These are phyloP conservation scores for Cheilosia pagana DNA, from an alignment of 2,888 invertebrate species.

Conservation along the genomic window DNA sequence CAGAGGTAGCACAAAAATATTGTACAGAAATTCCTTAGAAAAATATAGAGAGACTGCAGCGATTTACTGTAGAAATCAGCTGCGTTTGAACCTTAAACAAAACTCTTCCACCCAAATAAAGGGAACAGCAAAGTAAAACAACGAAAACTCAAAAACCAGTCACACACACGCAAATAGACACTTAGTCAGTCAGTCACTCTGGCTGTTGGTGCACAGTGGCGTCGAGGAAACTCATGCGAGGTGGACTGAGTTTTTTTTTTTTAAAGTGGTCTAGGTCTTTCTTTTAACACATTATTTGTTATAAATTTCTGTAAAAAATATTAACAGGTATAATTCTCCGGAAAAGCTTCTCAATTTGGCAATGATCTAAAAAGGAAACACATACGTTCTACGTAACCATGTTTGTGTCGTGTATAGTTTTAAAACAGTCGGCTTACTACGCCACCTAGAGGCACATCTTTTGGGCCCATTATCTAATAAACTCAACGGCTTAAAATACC, in stretches of 20 bases:
- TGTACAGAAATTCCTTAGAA: conserved; percentile 10
- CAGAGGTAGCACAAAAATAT: neutral
- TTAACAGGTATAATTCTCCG: too few species aligned
- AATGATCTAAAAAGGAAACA: too few species aligned
- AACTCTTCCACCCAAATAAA: conserved; percentile 45
- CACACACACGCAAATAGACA: conserved; percentile 65
- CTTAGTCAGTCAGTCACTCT: conserved; percentile 68
- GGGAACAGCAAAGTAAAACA: conserved; percentile 19
- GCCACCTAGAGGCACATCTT: too few species aligned
- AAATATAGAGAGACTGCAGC: conserved; percentile 19
- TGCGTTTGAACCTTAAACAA: conserved; percentile 7
- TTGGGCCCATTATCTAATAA: too few species aligned
- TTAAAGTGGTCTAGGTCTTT: neutral
- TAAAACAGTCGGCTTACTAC: too few species aligned
- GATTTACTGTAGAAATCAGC: conserved; percentile 31
- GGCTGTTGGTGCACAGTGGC: conserved; percentile 36
- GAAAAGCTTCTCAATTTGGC: too few species aligned
- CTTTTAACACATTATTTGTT: neutral
- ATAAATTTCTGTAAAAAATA: too few species aligned
- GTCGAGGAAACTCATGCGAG: neutral
- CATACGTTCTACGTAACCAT: too few species aligned
- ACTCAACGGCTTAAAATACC: too few species aligned
- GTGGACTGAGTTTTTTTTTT: neutral
- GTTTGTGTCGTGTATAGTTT: too few species aligned
- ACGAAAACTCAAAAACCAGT: conserved; percentile 61